A percentile compares a stretch with the other conserved stretches of the same genome.
phyloP scores from a whole-genome alignment of 2,113 vertebrate species.

The Apodemus sylvaticus region DNA sequence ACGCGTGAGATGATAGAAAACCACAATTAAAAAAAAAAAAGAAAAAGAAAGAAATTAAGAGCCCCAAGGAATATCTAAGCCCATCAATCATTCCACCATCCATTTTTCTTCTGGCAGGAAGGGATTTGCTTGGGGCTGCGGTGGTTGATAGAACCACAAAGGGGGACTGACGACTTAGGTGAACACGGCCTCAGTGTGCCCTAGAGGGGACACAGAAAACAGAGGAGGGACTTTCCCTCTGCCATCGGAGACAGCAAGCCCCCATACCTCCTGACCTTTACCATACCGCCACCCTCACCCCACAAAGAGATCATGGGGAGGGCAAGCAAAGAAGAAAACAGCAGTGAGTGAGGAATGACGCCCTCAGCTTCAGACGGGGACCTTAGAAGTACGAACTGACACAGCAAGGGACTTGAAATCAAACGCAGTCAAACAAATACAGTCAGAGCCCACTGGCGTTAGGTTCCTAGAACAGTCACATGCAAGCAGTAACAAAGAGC shows the following conservation, averaged over 20 bases:
- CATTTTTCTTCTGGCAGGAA: constrained; percentile 42
- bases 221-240: background rate
- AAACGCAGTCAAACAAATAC: background rate
- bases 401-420: background rate
- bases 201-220: background rate
- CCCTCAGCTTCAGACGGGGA: background rate
- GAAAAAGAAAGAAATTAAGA: constrained; percentile 39
- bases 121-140: constrained; percentile 33
- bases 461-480: background rate
- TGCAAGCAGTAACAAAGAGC: background rate
- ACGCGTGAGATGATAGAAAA: constrained; percentile 58
- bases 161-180: background rate
- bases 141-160: constrained; percentile 23
- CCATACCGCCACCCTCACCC: background rate
- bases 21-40: constrained; percentile 40
- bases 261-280: background rate
- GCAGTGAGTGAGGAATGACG: background rate
- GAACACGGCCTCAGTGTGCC: background rate
- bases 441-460: background rate
- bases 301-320: background rate
- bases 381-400: background rate
- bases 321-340: background rate
- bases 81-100: constrained; percentile 57
- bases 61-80: constrained; percentile 58
- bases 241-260: background rate